Evolutionary conservation across 2,113 vertebrate genomes (phyloP), one percentile per base, ranked within the genome.

Genomic region (Notechis scutatus): DNA sequence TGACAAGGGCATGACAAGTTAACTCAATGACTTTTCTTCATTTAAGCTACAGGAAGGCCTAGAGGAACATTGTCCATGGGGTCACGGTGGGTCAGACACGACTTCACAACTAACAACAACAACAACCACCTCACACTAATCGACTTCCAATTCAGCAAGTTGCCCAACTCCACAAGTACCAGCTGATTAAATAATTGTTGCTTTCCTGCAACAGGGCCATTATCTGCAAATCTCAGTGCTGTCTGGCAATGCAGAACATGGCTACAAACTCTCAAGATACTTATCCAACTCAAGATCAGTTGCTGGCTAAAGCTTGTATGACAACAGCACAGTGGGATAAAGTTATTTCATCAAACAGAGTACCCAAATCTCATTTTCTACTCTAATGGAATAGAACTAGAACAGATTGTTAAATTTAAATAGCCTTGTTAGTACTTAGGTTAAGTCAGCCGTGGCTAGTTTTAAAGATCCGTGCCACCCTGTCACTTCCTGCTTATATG

Each of bases 121-220:
- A 45, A 45, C 47, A 47, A 47, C 94, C 92, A 47, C 94, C 92
- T 95, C 95, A 95, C 15, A 0, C 94, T 94, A 95, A 95, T 96
- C 7, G 0, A 74, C 24, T 56, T 94, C 94, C 94, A 95, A 95
- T 94, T 96, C 87, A 86, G 91, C 94, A 95, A 97, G 97, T 95
- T 97, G 94, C 95, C 96, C 96, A 97, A 96, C 96, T 93, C 93
- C 86, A 93, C 93, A 91, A 89, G 55, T 89, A 94, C 91, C 95
- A 97, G 96, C 95, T 96, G 95, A 96, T 94, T 95, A 94, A 95
- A 94, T 95, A 97, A 96, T 95, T 94, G 47, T 50, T 50, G 89
- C 89, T 94, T 96, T 96, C 96, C 95, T 87, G 69, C 95, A 96
- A 96, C 91, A 93, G 95, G 91, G 85, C 57, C 94, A 20, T 95